Evolutionary conservation across 1,140 invertebrate species (phyloP).

Genomic region (Trichonephila inaurata): DNA sequence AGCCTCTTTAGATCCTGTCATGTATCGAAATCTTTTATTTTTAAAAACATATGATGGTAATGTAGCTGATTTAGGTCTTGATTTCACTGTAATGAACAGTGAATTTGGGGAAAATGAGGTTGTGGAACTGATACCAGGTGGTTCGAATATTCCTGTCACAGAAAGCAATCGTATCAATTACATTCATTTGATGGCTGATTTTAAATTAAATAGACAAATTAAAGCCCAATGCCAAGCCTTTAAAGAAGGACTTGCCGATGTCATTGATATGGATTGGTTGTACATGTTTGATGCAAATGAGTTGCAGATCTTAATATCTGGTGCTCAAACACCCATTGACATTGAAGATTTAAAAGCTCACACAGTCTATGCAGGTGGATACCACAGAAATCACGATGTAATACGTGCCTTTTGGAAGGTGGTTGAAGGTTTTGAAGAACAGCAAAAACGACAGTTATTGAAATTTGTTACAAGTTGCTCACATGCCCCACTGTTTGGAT

Average conservation of each 20-base stretch:
- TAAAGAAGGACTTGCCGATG: slow-evolving; percentile 91
- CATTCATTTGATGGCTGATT: slow-evolving; percentile 97
- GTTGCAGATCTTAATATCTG: slow-evolving; percentile 95
- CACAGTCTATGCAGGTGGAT: slow-evolving; percentile 92
- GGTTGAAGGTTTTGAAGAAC: slow-evolving; percentile 90
- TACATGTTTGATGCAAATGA: slow-evolving; percentile 97
- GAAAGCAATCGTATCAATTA: slow-evolving; percentile 97
- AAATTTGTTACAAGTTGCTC: slow-evolving; percentile 99
- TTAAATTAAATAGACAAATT: slow-evolving; percentile 87
- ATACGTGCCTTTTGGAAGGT: slow-evolving; percentile 93
- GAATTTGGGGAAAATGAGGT: slow-evolving; percentile 94
- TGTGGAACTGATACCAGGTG: slow-evolving; percentile 92
- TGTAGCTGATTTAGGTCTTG: slow-evolving; percentile 85
- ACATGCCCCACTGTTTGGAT: slow-evolving; percentile 96
- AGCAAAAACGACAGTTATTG: slow-evolving; percentile 91
- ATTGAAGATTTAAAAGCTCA: slow-evolving; percentile 92
- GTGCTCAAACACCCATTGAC: slow-evolving; percentile 95
- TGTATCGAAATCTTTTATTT: slow-evolving; percentile 89
- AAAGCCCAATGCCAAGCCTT: slow-evolving; percentile 92
- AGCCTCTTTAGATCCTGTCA: slow-evolving; percentile 93
- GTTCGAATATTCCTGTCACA: slow-evolving; percentile 93
- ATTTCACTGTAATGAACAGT: slow-evolving; percentile 95
- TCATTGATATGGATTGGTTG: slow-evolving; percentile 94
- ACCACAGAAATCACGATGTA: slow-evolving; percentile 85
- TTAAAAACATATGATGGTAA: slow-evolving; percentile 86